Evolutionary conservation across 2,797 vertebrate species (phyloP).

Genomic region (Tapera naevia): DNA sequence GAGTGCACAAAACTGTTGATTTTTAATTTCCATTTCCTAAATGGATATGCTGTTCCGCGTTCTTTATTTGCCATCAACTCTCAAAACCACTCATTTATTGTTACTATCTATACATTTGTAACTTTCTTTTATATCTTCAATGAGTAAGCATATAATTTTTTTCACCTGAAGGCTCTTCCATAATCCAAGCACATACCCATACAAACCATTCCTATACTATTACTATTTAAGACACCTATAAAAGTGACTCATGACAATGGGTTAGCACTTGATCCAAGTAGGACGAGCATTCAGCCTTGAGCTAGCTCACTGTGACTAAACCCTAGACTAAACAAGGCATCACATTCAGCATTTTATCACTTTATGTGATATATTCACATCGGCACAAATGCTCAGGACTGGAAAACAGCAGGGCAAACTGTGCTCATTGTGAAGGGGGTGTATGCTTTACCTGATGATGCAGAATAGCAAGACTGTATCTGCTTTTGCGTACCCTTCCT

Average conservation of each 20-base stretch:
- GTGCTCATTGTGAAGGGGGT: background rate
- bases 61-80: background rate
- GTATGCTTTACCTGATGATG: background rate
- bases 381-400: background rate
- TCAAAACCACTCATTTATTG: background rate
- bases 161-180: background rate
- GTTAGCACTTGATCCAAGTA: background rate
- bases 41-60: background rate
- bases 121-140: background rate
- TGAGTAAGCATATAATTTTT: background rate
- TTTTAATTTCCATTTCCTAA: background rate
- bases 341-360: background rate
- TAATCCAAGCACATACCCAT: background rate
- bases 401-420: background rate
- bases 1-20: background rate
- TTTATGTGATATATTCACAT: background rate
- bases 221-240: background rate
- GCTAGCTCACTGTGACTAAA: background rate
- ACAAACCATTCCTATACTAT: background rate
- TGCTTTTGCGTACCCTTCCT: background rate
- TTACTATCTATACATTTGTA: background rate
- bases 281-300: background rate
- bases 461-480: background rate
- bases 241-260: background rate
- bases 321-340: accelerated